Evolutionary conservation across 2,888 invertebrate species (phyloP).

Genomic region (Drosophila paramelanica): DNA sequence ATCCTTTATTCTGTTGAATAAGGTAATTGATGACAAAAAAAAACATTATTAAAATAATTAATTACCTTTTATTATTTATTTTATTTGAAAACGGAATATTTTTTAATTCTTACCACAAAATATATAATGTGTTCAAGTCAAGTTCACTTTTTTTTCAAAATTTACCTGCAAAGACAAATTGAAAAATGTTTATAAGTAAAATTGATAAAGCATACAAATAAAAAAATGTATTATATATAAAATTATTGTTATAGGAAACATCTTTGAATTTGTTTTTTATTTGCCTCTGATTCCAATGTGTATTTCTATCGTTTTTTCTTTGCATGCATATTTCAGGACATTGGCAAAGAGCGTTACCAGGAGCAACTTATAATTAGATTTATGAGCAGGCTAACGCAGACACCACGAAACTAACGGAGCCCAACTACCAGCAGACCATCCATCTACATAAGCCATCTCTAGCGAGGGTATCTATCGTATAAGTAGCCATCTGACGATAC

Average conservation of each 20-base stretch:
- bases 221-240: no score
- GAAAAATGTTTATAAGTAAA: conserved; percentile 1
- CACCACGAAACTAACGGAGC: conserved; percentile 25
- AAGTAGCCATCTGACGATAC: conserved; percentile 53
- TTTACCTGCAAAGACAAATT: conserved; percentile 30
- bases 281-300: neutral
- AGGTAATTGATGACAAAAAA: no score
- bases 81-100: no score
- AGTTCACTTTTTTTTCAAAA: neutral
- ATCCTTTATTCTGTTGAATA: no score
- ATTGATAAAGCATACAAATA: neutral
- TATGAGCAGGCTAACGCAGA: conserved; percentile 52
- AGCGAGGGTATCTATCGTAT: conserved; percentile 40
- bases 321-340: conserved; percentile 14
- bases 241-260: no score
- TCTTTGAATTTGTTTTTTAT: neutral
- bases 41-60: no score
- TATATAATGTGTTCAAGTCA: neutral
- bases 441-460: conserved; percentile 57
- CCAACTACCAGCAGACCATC: conserved; percentile 34
- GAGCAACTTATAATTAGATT: conserved; percentile 76
- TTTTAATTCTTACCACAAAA: neutral
- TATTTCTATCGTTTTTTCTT: neutral
- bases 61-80: no score
- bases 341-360: conserved; percentile 27